Evolutionary conservation across 2,113 vertebrate genomes (phyloP), one percentile per base, ranked within the genome.

Genomic region (Corythaixoides concolor): DNA sequence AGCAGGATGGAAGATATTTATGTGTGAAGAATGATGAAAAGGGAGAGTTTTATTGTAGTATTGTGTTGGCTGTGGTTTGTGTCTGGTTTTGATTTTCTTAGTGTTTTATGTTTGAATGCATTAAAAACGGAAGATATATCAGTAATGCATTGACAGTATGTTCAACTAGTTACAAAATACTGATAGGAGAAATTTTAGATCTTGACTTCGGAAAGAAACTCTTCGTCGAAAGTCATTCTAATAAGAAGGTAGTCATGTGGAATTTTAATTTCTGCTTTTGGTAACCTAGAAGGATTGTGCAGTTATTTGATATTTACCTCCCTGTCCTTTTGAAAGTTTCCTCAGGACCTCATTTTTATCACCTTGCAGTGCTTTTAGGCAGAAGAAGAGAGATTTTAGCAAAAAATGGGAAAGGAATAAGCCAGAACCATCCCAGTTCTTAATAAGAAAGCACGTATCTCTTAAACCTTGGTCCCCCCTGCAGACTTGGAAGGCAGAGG

Each of bases 51-150:
- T 91, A 76, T 27, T 90, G 70, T 93, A 79, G 77, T 53, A 37
- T 91, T 91, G 27, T 80, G 68, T 63, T 91, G 85, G 75, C 78
- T 63, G 75, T 74, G 41, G 30, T 70, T 89, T 90, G 35, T 93
- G 52, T 84, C 95, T 94, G 69, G 58, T 93, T 55, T 92, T 87
- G 64, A 91, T 90, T 96, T 97, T 92, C 79, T 68, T 35, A 32
- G 39, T 66, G 35, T 20, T 95, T 94, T 87, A 64, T 87, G 53
- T 68, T 79, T 58, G 49, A 73, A 74, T 39, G 6, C 60, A 22
- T 53, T 75, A 77, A 53, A 78, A 89, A 89, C 37, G 43, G 15
- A 50, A 66, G 49, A 33, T 37, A 4, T 8, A 64, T 47, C 83
- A 79, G 53, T 52, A 85, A 73, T 41, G 76, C n/a, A 24, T 5